Evolutionary conservation across 2,888 invertebrate genomes (phyloP), one percentile per base, ranked within the genome.

Genomic region (Noctua comes): DNA sequence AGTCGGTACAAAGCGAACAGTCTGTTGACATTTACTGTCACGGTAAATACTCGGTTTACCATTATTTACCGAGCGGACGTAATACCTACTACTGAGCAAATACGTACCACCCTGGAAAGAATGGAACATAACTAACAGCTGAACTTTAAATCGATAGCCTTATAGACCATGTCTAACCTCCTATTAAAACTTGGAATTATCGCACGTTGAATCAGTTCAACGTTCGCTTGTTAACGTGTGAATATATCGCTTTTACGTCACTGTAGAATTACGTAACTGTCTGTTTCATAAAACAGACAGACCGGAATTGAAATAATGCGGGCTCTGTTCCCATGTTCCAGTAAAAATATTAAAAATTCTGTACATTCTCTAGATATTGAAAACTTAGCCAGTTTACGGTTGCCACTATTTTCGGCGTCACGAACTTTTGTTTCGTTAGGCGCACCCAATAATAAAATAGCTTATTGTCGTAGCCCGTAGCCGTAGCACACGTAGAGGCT

Each of bases 11-110:
- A 96, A 96, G 95, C 94, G 95, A 94, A 93, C 95, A 95, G 91
- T 94, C 92, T 96, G 94, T 96, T 96, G 95, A 96, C 95, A 94
- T 93, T 93, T 91, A 93, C 95, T 94, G 95, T 94, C 93, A 94
- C 91, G 80, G 96, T 93, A 95, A 95, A 96, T 94, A 96, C 93
- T 93, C 92, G 93, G 95, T 94, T 93, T 94, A 95, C 95, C 94
- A 94, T 94, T 96, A 95, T 96, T 96, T 96, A 94, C 94, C 81
- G 90, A 92, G 90, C 91, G 94, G 93, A 93, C 93, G 92, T 94
- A 94, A 93, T 94, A 93, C 92, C 91, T 91, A 89, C 91, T 90
- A 89, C 90, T 91, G 83, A 90, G 89, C 86, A 92, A 92, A 93
- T 91, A 93, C 83, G 73, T 69, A 79, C 68, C 74, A 84, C 71